Evolutionary conservation across 1,140 invertebrate species (phyloP), one percentile per base, ranked within the genome.

Genomic region (Leptinotarsa texana): DNA sequence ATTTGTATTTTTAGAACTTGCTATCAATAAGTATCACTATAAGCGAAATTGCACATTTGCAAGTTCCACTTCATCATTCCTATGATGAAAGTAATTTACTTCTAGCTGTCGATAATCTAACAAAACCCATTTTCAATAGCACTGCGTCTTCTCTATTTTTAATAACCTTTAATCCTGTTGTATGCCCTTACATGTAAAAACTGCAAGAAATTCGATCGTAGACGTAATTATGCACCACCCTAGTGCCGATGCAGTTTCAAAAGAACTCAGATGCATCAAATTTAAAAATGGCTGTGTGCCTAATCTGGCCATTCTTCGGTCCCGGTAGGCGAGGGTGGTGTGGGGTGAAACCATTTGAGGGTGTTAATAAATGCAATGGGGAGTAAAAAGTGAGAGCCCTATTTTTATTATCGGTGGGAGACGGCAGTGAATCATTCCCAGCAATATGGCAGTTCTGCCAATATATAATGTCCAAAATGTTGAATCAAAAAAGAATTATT

Each of bases 221-320:
- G 15, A 13, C 66, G 66, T 68, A 68, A 68, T 68, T 68, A 68
- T 49, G 66, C 24, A 68, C 66, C 42, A 27, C 33, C 33, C 42
- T 47, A 13, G 22, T 42, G 8, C 24, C 42, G 42, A 27, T 68
- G 66, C 66, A 68, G 24, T 68, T 68, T 68, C 42, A 70, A 57
- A 70, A 57, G 69, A 42, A 70, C 18, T 48, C 33, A 57, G 69
- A 18, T 70, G 61, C 71, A 73, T 73, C 48, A 65, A 66, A 65
- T 73, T 73, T 73, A 66, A 73, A 73, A 73, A 65, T 71, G 69
- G 71, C 21, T 62, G 71, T 66, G 48, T 73, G 65, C 63, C 71
- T 73, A 73, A 73, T 73, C 71, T 73, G 71, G 71, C 71, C 71
- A 73, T 73, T 73, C n/a, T 73, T 73, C 18, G 18, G 63, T 66